Conservation (phyloP, 2,888 invertebrate genomes). For the Chirona hameri region DNA sequence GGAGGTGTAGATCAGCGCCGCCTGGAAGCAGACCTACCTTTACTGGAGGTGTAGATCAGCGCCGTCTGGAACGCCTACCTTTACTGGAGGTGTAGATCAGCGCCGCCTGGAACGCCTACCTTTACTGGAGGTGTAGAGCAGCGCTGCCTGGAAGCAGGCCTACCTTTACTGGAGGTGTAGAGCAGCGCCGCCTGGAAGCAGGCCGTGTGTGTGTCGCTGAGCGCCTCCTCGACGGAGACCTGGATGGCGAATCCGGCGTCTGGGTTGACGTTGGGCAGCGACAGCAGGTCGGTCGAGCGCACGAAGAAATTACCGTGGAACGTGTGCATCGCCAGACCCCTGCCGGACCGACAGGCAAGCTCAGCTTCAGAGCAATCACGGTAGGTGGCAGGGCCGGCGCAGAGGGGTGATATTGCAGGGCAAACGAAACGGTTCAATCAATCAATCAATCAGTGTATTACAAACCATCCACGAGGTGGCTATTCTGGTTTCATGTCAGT, state of each 20-base stretch:
- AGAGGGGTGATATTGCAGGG: no score
- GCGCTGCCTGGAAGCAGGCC: conserved; percentile 29
- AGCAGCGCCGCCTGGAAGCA: conserved; percentile 97
- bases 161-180: conserved; percentile 89
- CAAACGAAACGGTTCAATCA: no score
- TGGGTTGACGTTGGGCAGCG: conserved; percentile 94
- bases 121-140: no score
- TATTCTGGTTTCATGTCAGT: no score
- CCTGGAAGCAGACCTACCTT: no score
- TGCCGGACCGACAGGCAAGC: conserved; percentile 43
- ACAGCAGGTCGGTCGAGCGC: conserved; percentile 90
- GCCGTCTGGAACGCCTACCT: background rate
- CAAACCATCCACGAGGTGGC: no score
- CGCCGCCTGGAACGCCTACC: no score
- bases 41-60: no score
- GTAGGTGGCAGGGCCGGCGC: background rate
- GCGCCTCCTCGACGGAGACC: conserved; percentile 86
- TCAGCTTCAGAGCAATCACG: background rate
- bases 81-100: no score
- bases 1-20: no score
- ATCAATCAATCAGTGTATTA: no score
- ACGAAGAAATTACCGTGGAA: conserved; percentile 99
- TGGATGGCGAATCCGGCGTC: conserved; percentile 99
- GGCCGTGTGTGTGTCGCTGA: conserved; percentile 78
- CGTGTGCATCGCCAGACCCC: conserved; percentile 90